Evolutionary conservation across 2,797 vertebrate species (phyloP).

Genomic region (Crossoptilon crossoptilon): DNA sequence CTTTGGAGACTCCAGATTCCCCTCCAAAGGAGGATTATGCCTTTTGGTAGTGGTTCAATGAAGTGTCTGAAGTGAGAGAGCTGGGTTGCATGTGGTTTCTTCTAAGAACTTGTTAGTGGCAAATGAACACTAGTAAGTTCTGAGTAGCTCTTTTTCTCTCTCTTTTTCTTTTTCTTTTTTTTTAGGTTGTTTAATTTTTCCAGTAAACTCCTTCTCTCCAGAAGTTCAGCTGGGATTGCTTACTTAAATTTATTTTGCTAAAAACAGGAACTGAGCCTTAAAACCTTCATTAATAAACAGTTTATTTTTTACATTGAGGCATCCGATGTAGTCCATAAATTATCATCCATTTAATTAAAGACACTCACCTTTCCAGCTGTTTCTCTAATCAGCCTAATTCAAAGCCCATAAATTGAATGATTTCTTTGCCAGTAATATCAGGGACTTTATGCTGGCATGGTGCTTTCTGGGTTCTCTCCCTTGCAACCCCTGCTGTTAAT

Average conservation of each 20-base stretch:
- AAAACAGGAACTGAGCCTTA: constrained; percentile 64
- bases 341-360: constrained; percentile 46
- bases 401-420: neutral
- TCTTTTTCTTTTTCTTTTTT: neutral
- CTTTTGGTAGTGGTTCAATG: neutral
- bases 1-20: neutral
- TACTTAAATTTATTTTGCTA: constrained; percentile 47
- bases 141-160: neutral
- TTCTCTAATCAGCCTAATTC: neutral
- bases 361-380: constrained; percentile 69
- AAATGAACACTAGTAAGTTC: neutral
- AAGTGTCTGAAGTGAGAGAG: neutral
- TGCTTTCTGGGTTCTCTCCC: neutral
- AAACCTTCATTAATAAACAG: constrained; percentile 70
- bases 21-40: neutral
- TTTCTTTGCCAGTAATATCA: neutral
- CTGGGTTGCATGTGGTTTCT: neutral
- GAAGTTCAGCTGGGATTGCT: constrained; percentile 29
- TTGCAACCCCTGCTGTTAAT: neutral
- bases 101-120: neutral
- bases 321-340: constrained; percentile 51
- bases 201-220: constrained; percentile 1
- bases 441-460: neutral
- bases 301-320: constrained; percentile 63
- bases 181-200: neutral